phyloP scores from a whole-genome alignment of 2,888 invertebrate genomes.

The Drosophila imparisetae region DNA sequence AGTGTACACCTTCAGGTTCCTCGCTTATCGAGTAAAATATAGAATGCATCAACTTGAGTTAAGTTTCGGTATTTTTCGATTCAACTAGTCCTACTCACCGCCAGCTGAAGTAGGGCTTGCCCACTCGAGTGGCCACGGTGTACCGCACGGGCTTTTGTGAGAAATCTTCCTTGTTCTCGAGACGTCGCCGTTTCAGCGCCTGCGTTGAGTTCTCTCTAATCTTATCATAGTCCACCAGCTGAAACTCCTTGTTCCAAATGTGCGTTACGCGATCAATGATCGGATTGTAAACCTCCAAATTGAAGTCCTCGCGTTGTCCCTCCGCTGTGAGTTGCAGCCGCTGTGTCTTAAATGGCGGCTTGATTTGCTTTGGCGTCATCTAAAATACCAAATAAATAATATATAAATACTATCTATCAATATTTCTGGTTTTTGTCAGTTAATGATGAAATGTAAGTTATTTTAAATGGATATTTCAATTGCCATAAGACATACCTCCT shows the following conservation, averaged over 20 bases:
- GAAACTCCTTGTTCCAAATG: constrained; percentile 81
- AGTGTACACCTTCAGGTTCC: constrained; percentile 79
- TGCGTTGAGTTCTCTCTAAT: constrained; percentile 73
- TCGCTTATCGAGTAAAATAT: constrained; percentile 27
- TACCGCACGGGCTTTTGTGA: constrained; percentile 86
- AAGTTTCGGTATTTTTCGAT: background rate
- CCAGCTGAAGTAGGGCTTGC: constrained; percentile 89
- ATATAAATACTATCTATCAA: background rate
- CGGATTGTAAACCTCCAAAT: constrained; percentile 85
- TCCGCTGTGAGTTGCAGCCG: constrained; percentile 84
- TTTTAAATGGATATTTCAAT: background rate
- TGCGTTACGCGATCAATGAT: constrained; percentile 83
- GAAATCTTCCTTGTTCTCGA: constrained; percentile 85
- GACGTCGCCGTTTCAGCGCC: constrained; percentile 80
- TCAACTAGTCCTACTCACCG: constrained; percentile 72
- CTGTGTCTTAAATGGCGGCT: constrained; percentile 87
- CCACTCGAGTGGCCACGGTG: constrained; percentile 89
- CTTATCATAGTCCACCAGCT: constrained; percentile 66
- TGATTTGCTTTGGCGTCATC: constrained; percentile 88
- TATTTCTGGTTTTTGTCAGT: background rate
- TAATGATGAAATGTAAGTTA: background rate
- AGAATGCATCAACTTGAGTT: background rate
- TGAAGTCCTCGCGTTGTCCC: constrained; percentile 87
- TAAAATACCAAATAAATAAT: constrained; percentile 16
- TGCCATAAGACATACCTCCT: constrained; percentile 84